Conservation (phyloP, 2,797 vertebrate genomes). For the Steatocranus sp. region DNA sequence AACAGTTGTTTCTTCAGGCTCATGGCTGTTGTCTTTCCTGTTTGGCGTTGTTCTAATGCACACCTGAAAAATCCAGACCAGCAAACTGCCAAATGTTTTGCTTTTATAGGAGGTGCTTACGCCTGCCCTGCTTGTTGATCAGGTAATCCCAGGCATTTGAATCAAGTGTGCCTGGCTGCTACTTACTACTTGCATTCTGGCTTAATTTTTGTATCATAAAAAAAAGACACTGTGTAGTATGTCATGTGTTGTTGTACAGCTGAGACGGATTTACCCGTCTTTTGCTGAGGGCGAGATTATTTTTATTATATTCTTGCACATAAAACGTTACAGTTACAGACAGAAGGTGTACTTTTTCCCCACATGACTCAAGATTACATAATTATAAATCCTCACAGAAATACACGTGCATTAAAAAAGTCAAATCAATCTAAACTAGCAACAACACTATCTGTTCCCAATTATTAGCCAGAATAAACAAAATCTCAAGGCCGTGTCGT, state of each 20-base stretch:
- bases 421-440: slow-evolving; percentile 26
- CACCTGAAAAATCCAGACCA: background rate
- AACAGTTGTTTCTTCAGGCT: background rate
- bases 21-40: background rate
- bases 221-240: background rate
- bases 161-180: background rate
- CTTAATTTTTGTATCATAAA: background rate
- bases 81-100: background rate
- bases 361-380: background rate
- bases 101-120: background rate
- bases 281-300: background rate
- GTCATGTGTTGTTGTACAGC: background rate
- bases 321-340: background rate
- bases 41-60: background rate
- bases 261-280: fast-evolving
- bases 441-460: slow-evolving; percentile 9
- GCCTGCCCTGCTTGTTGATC: background rate
- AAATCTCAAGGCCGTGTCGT: slow-evolving; percentile 67
- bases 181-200: background rate
- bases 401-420: background rate
- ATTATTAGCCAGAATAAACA: slow-evolving; percentile 47
- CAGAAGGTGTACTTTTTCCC: background rate
- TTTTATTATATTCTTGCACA: background rate
- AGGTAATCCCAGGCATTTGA: background rate
- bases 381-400: background rate